These are phyloP conservation scores for Siniperca obscura DNA, from an alignment of 2,797 vertebrate species.

Conservation along the genomic window DNA sequence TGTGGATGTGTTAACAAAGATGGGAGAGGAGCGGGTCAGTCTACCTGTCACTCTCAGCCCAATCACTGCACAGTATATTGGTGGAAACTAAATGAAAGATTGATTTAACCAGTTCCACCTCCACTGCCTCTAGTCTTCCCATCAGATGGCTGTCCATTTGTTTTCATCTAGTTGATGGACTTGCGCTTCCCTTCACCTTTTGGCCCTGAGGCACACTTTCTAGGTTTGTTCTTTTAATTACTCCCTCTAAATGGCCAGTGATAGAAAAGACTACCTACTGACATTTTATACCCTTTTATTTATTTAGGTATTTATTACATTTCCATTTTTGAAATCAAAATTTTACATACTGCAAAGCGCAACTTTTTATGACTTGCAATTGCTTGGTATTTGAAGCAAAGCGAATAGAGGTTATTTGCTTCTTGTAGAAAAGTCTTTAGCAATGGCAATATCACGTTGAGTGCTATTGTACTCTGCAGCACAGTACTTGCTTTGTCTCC, in stretches of 20 bases:
- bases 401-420: background rate
- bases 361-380: background rate
- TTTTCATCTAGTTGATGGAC: slow-evolving; percentile 65
- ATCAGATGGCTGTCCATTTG: slow-evolving; percentile 70
- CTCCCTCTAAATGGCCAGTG: slow-evolving; percentile 32
- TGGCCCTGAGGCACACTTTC: slow-evolving; percentile 21
- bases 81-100: slow-evolving; percentile 75
- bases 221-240: slow-evolving; percentile 54
- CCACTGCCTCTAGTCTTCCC: slow-evolving; percentile 55
- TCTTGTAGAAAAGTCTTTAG: background rate
- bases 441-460: background rate
- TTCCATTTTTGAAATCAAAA: background rate
- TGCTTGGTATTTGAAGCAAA: slow-evolving; percentile 2
- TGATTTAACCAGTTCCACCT: slow-evolving; percentile 76
- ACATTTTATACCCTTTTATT: slow-evolving; percentile 6
- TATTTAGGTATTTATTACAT: slow-evolving; percentile 8
- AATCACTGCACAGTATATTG: slow-evolving; percentile 74
- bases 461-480: background rate
- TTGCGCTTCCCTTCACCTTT: slow-evolving; percentile 50
- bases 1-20: slow-evolving; percentile 47
- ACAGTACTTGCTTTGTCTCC: slow-evolving; percentile 1
- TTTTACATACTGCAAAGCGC: background rate
- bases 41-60: slow-evolving; percentile 77
- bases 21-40: slow-evolving; percentile 29
- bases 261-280: slow-evolving; percentile 17